These are phyloP conservation scores for Leucosticte australis DNA, from an alignment of 2,113 vertebrate species.

Conservation along the genomic window DNA sequence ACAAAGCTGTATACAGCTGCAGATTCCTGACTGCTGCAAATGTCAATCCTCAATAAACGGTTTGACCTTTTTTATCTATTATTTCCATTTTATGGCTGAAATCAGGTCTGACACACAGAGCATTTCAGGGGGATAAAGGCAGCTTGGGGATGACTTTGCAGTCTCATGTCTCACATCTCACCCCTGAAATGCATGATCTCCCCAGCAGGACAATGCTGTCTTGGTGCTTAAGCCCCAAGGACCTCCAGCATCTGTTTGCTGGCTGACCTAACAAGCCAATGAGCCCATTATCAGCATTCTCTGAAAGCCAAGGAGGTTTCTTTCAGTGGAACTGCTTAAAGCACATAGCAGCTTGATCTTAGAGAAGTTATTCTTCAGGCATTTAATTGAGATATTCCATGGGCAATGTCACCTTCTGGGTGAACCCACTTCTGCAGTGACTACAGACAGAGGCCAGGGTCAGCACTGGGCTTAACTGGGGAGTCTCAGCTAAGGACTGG, in stretches of 20 bases:
- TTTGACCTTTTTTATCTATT: slow-evolving; percentile 30
- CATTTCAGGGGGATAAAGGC: slow-evolving; percentile 30
- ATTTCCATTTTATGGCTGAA: slow-evolving; percentile 47
- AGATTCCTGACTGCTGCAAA: slow-evolving; percentile 31
- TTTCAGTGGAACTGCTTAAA: slow-evolving; percentile 9
- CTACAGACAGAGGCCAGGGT: not conserved
- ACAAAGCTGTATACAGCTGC: slow-evolving; percentile 3
- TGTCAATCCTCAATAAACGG: slow-evolving; percentile 25
- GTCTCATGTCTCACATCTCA: not conserved
- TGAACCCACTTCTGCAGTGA: not conserved
- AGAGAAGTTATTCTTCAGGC: not conserved
- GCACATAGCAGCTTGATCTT: not conserved
- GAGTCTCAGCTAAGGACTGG: not conserved
- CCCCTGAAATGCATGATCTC: slow-evolving; percentile 21
- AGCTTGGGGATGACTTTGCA: slow-evolving; percentile 18
- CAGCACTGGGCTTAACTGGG: not conserved
- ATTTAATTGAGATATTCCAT: slow-evolving; percentile 11
- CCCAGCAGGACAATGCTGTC: not conserved
- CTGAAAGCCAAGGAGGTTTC: not conserved
- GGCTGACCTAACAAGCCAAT: slow-evolving; percentile 41
- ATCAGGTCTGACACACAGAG: not conserved
- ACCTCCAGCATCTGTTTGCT: not conserved
- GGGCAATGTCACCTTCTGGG: not conserved
- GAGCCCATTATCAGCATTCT: slow-evolving; percentile 10
- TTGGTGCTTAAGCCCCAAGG: slow-evolving; percentile 13